Evolutionary conservation across 1,140 invertebrate genomes (phyloP).

Genomic region (Nephila pilipes): DNA sequence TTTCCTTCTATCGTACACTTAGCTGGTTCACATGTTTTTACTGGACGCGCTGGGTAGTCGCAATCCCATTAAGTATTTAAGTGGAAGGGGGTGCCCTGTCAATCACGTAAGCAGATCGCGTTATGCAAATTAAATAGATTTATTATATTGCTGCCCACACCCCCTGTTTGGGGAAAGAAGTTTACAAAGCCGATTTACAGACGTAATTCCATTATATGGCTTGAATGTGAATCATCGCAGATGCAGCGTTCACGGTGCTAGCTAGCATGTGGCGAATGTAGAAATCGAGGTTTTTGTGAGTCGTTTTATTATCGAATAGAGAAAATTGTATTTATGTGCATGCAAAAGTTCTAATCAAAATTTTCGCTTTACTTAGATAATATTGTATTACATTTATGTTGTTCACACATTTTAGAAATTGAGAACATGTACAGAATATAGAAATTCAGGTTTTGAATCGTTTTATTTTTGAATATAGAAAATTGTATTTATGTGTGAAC

Average conservation of each 20-base stretch:
- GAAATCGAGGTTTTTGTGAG: too few relatives aligned
- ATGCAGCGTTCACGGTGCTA: neutral
- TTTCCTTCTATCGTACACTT: neutral
- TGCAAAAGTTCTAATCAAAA: too few relatives aligned
- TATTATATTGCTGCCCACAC: neutral
- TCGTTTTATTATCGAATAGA: too few relatives aligned
- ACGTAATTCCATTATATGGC: neutral
- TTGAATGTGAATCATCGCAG: conserved; percentile 4
- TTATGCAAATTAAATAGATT: conserved; percentile 39
- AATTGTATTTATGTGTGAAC: too few relatives aligned
- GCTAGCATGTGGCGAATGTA: neutral
- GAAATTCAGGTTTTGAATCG: too few relatives aligned
- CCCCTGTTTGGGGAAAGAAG: neutral
- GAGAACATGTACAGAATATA: too few relatives aligned
- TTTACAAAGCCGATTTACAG: conserved; percentile 38
- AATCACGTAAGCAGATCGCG: conserved; percentile 13
- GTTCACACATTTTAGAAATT: too few relatives aligned
- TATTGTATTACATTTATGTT: too few relatives aligned
- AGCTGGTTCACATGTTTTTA: neutral
- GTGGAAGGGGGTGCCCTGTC: conserved; percentile 4
- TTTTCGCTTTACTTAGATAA: too few relatives aligned
- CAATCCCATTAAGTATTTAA: conserved; percentile 32
- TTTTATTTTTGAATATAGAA: too few relatives aligned
- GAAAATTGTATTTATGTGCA: too few relatives aligned
- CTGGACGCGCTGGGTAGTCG: neutral